A percentile compares a stretch with the other conserved stretches of the same genome.
Conservation (phyloP, 1,140 invertebrate genomes). For the Callitettix versicolor region DNA sequence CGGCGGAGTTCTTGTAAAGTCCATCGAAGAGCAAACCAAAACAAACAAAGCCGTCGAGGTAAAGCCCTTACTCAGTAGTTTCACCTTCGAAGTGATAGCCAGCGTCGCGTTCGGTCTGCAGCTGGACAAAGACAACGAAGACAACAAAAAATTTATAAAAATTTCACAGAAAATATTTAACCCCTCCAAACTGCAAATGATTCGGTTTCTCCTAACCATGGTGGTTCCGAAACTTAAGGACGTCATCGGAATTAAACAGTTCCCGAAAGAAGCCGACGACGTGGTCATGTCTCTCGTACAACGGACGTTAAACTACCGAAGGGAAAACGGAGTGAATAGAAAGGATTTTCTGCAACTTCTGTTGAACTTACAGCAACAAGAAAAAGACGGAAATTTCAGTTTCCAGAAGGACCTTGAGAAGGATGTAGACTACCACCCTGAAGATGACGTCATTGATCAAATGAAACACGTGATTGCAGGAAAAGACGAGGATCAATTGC, state of each 20-base stretch:
- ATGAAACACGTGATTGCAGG: too few relatives aligned
- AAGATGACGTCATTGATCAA: too few relatives aligned
- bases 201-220: neutral
- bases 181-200: too few relatives aligned
- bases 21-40: neutral
- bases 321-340: neutral
- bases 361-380: neutral
- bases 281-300: neutral
- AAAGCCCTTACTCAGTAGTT: neutral
- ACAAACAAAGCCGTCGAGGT: neutral
- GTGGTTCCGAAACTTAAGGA: neutral
- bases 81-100: too few relatives aligned
- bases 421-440: too few relatives aligned
- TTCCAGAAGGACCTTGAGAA: neutral
- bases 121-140: too few relatives aligned
- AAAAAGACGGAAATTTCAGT: neutral
- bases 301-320: neutral
- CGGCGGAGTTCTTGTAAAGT: neutral
- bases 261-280: neutral
- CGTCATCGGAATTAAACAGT: neutral
- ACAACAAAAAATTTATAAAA: neutral
- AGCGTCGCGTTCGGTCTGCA: too few relatives aligned
- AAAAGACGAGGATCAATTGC: too few relatives aligned
- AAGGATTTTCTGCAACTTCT: slow-evolving; percentile 3
- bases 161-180: neutral